phyloP scores from a whole-genome alignment of 2,113 vertebrate genomes.

The Pycnonotus jocosus region DNA sequence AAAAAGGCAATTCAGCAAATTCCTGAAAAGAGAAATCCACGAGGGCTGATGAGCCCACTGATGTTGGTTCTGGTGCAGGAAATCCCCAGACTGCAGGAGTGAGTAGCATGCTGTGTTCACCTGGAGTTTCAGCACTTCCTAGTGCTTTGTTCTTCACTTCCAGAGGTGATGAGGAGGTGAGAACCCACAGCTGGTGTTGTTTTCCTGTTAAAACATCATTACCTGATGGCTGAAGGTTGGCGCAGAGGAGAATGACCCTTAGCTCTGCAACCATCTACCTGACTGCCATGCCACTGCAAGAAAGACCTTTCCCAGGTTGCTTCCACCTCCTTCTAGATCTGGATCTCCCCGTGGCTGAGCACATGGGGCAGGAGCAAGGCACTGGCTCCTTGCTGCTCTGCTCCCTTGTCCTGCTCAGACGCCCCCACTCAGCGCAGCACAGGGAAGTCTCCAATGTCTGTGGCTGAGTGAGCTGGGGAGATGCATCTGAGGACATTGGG shows the following conservation, averaged over 20 bases:
- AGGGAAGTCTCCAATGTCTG: neutral
- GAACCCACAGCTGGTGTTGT: fast-evolving
- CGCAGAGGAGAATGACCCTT: neutral
- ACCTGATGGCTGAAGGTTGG: neutral
- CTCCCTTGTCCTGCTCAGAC: fast-evolving
- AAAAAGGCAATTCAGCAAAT: neutral
- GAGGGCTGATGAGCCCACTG: neutral
- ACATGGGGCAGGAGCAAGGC: neutral
- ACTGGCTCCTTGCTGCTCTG: fast-evolving
- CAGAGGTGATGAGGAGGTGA: neutral
- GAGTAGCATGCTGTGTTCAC: neutral
- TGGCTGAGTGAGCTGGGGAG: neutral
- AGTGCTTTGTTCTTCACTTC: neutral
- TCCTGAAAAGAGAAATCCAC: neutral
- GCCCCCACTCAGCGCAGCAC: fast-evolving
- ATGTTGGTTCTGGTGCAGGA: neutral
- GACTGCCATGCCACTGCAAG: fast-evolving
- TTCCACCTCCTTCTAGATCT: neutral
- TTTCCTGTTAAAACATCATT: neutral
- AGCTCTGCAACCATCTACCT: neutral
- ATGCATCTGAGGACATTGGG: constrained; percentile 57
- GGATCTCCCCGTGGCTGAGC: fast-evolving
- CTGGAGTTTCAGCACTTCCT: neutral
- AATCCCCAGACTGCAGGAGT: neutral
- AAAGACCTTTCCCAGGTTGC: neutral